Conservation (phyloP, 2,113 vertebrate species). For the Xyliphius kryptos region DNA sequence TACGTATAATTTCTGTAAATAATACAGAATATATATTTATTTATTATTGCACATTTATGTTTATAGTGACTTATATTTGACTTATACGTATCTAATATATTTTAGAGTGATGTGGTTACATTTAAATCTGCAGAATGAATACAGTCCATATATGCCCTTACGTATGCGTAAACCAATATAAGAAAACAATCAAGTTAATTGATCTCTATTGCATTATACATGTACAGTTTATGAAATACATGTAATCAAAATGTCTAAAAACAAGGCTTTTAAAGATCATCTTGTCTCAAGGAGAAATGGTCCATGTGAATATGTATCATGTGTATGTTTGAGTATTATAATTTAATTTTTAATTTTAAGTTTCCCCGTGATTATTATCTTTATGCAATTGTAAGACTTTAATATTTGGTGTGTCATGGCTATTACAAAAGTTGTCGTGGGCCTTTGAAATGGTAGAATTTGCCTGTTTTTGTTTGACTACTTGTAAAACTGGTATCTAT, state of each 20-base stretch:
- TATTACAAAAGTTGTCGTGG: slow-evolving; percentile 37
- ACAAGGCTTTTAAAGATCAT: slow-evolving; percentile 51
- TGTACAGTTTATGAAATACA: slow-evolving; percentile 56
- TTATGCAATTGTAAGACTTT: slow-evolving; percentile 35
- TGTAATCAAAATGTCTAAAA: slow-evolving; percentile 50
- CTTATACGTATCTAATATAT: slow-evolving; percentile 10
- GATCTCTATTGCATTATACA: slow-evolving; percentile 42
- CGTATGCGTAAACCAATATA: slow-evolving; percentile 10
- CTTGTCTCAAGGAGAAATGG: slow-evolving; percentile 55
- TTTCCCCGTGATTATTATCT: no score
- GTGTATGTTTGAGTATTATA: no score
- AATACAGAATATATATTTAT: slow-evolving; percentile 17
- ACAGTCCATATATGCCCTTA: slow-evolving; percentile 30
- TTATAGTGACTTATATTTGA: slow-evolving; percentile 14
- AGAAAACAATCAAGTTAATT: no score
- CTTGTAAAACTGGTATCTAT: slow-evolving; percentile 1
- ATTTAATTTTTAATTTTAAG: no score
- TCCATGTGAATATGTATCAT: slow-evolving; percentile 48
- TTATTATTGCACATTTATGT: slow-evolving; percentile 15
- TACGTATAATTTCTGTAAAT: slow-evolving; percentile 14
- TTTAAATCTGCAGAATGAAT: neutral
- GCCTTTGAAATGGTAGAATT: slow-evolving; percentile 30
- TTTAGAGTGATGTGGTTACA: slow-evolving; percentile 19
- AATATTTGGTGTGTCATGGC: slow-evolving; percentile 36
- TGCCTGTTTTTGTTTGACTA: no score